phyloP scores from a whole-genome alignment of 1,140 invertebrate species.

The Saccostrea echinata region DNA sequence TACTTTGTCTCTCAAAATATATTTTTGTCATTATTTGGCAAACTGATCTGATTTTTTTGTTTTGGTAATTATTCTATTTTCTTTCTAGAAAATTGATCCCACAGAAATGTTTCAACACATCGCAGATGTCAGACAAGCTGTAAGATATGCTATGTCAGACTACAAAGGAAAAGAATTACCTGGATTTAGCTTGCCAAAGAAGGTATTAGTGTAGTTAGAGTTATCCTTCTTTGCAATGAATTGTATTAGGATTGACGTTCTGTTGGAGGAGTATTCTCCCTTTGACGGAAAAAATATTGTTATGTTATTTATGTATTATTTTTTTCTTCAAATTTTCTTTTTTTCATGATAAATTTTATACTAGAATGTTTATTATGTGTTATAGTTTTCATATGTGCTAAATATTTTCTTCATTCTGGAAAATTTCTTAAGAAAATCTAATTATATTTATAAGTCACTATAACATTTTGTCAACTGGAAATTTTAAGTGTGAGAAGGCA shows the following conservation, averaged over 20 bases:
- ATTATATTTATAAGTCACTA: neutral
- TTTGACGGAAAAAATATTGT: neutral
- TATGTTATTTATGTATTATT: too few species aligned
- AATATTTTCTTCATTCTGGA: too few species aligned
- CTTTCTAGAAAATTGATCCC: constrained; percentile 86
- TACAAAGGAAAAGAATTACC: constrained; percentile 90
- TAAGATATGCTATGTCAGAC: constrained; percentile 93
- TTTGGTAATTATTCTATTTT: neutral
- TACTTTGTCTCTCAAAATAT: too few species aligned
- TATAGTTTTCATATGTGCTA: neutral
- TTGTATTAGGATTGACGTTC: neutral
- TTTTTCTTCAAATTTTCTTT: neutral
- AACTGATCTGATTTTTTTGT: neutral
- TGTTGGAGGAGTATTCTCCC: too few species aligned
- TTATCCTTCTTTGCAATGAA: neutral
- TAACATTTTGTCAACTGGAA: neutral
- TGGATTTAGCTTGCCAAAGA: constrained; percentile 96
- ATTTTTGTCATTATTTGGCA: too few species aligned
- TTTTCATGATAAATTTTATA: neutral
- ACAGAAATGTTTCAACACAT: constrained; percentile 91
- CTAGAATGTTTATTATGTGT: neutral
- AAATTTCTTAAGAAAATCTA: too few species aligned
- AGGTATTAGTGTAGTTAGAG: constrained; percentile 64
- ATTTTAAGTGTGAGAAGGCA: neutral
- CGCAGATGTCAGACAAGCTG: constrained; percentile 92